Evolutionary conservation across 2,888 invertebrate genomes (phyloP), one percentile per base, ranked within the genome.

Genomic region (Branchellion lobata): DNA sequence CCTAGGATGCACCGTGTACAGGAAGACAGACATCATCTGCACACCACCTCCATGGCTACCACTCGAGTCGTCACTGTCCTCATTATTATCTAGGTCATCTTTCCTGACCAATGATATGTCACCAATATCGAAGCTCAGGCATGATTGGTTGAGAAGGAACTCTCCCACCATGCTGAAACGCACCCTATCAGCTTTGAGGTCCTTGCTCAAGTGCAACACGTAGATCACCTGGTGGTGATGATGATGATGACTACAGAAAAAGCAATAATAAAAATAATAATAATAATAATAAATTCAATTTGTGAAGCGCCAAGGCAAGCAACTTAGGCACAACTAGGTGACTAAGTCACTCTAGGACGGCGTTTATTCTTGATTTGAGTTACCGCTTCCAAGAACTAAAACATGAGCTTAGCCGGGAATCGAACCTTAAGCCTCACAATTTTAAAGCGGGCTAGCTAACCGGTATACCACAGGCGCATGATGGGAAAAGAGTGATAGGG

Each of bases 41-140:
- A 29, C 33, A 27, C 29, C 24, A n/a, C 29, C 29, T 11, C 65
- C 29, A 65, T 8, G 3, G 21, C 31, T 14, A 21, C 69, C 69
- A 29, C 18, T 29, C 2, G 29, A 5, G 8, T 29, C 65, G 27
- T 31, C 74, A 74, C 29, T 47, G 47, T 74, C 34, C n/a, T 47
- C 51, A 29, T 74, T 47, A n/a, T 8, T n/a, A 31, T 69, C 69
- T 69, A 33, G n/a, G 34, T 69, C 69, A 34, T 69, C 69, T 14
- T 31, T 69, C 18, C 24, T 47, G 14, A 29, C 51, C 51, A 51
- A 31, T 74, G 74, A 47, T 3, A 29, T 74, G 80, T 94, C 93
- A 1, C 93, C 91, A 82, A 96, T 93, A 80, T 93, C 93, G 86
- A 95, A 94, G 85, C 95, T 94, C 72, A 97, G 89, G 84, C 95